Conservation (phyloP, 2,113 vertebrate species). For the Harpagus bidentatus region DNA sequence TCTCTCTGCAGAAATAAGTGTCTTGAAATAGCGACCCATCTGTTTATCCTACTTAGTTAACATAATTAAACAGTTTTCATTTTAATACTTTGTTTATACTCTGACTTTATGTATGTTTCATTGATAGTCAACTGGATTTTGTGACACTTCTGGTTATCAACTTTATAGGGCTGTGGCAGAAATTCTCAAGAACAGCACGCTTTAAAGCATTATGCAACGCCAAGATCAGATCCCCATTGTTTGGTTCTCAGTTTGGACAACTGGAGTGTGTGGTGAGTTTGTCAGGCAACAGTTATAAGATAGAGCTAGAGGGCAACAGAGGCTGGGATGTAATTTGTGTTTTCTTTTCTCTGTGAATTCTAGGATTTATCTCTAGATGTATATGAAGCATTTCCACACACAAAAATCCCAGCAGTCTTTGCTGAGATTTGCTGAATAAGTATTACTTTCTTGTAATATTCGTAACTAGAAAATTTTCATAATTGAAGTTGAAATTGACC, state of each 20-base stretch:
- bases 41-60: not conserved
- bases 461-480: not conserved
- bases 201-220: slow-evolving; percentile 86
- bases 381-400: not conserved
- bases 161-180: slow-evolving; percentile 87
- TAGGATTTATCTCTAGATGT: not conserved
- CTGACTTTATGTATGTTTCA: not conserved
- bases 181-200: slow-evolving; percentile 86
- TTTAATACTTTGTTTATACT: not conserved
- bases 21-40: not conserved
- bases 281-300: not conserved
- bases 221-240: slow-evolving; percentile 88
- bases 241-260: slow-evolving; percentile 88
- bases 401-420: not conserved
- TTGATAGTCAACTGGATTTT: slow-evolving; percentile 8
- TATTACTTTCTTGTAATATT: not conserved
- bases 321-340: not conserved
- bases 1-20: not conserved
- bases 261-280: slow-evolving; percentile 92
- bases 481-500: not conserved
- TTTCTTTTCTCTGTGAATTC: not conserved
- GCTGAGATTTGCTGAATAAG: not conserved
- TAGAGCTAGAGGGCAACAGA: not conserved
- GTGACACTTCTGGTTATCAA: slow-evolving; percentile 38
- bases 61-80: not conserved